Evolutionary conservation across 2,113 vertebrate species (phyloP).

Genomic region (Microtus richardsoni): DNA sequence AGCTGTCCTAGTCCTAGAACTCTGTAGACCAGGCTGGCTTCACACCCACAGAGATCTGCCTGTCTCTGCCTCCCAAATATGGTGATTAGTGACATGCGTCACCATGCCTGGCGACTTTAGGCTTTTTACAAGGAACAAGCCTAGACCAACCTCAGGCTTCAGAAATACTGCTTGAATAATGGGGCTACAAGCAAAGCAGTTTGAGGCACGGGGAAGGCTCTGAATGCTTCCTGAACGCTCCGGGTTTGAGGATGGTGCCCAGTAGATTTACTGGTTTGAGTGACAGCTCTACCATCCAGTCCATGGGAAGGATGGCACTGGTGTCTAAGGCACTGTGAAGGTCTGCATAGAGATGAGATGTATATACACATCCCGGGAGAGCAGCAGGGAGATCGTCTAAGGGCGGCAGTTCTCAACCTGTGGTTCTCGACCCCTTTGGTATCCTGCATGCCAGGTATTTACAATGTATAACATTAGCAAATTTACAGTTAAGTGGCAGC

Average conservation of each 20-base stretch:
- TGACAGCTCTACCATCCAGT: background rate
- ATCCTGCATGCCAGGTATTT: background rate
- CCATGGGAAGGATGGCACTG: too few species aligned
- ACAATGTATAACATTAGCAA: background rate
- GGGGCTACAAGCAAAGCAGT: background rate
- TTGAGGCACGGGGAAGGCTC: background rate
- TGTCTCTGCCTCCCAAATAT: background rate
- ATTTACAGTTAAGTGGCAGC: background rate
- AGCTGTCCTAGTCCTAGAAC: background rate
- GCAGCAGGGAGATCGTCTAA: background rate
- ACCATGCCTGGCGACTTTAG: background rate
- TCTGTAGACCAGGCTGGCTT: background rate
- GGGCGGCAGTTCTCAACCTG: background rate
- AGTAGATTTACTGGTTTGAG: background rate
- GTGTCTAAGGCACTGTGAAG: background rate
- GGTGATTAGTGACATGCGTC: too few species aligned
- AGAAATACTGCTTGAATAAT: background rate
- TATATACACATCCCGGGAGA: too few species aligned
- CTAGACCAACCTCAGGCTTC: background rate
- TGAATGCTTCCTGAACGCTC: too few species aligned
- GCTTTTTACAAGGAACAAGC: background rate
- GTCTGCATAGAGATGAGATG: background rate
- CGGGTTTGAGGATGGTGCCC: too few species aligned
- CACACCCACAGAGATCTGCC: background rate
- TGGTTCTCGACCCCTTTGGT: background rate